Percentiles rank a stretch among this genome's conserved stretches.
phyloP scores from a whole-genome alignment of 2,888 invertebrate genomes.

The Prionchulus punctatus region DNA sequence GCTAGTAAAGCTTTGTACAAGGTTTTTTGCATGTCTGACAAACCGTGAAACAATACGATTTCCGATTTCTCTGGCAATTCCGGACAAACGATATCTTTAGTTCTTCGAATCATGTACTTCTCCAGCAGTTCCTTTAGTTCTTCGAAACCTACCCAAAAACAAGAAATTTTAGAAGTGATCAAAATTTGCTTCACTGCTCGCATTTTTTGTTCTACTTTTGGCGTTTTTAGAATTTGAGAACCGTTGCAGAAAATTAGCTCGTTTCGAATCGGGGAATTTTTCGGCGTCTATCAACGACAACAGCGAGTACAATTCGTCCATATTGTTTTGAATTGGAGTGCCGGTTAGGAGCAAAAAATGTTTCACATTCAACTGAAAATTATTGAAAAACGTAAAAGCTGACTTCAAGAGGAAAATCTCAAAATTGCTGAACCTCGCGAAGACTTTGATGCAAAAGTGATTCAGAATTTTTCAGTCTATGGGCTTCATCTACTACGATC shows the following conservation, averaged over 20 bases:
- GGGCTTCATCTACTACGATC: conserved; percentile 93
- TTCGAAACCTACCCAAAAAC: conserved; percentile 9
- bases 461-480: conserved; percentile 86
- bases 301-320: conserved; percentile 35
- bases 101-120: conserved; percentile 33
- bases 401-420: not conserved
- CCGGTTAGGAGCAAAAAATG: conserved; percentile 33
- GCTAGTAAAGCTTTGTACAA: conserved; percentile 35
- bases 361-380: conserved; percentile 1
- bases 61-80: conserved; percentile 33
- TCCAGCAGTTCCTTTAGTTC: conserved; percentile 29
- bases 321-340: conserved; percentile 38
- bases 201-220: not conserved
- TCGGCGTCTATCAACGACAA: conserved; percentile 30
- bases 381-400: not conserved
- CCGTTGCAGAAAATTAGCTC: no score
- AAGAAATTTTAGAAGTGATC: not conserved
- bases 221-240: conserved; percentile 11
- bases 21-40: conserved; percentile 34
- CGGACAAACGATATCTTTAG: conserved; percentile 31
- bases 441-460: conserved; percentile 38
- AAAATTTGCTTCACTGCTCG: not conserved
- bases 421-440: no score
- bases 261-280: conserved; percentile 28
- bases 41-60: conserved; percentile 34